These are phyloP conservation scores for Papilio demoleus DNA, from an alignment of 2,888 invertebrate genomes.

Conservation along the genomic window DNA sequence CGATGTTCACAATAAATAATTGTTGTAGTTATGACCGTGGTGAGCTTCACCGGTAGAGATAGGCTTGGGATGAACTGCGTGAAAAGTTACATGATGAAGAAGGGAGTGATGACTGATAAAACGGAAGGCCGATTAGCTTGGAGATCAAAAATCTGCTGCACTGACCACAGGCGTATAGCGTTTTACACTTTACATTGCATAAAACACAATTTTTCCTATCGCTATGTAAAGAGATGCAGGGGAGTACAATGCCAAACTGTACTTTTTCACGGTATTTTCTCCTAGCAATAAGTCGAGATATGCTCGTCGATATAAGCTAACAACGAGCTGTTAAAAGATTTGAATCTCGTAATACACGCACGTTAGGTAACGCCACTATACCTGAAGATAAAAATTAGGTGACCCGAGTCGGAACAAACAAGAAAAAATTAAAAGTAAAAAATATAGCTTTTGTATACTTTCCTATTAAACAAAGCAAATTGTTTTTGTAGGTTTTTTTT, in stretches of 20 bases:
- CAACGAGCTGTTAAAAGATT: neutral
- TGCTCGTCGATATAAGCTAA: neutral
- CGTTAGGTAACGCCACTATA: neutral
- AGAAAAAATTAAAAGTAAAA: conserved; percentile 2
- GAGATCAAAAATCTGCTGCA: no score
- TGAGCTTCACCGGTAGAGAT: no score
- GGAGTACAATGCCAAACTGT: neutral
- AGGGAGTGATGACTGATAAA: no score
- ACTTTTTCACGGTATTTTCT: no score
- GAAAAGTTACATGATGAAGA: no score
- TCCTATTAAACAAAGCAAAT: conserved; percentile 10
- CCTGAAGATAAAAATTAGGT: neutral
- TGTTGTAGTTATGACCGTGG: no score
- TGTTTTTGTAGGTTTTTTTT: neutral
- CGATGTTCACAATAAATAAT: no score
- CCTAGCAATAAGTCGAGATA: no score
- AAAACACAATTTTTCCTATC: neutral
- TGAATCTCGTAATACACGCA: neutral
- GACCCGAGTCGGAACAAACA: conserved; percentile 2
- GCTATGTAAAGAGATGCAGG: neutral
- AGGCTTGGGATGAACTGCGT: no score
- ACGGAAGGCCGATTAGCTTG: no score
- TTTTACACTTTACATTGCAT: neutral
- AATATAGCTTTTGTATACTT: conserved; percentile 6
- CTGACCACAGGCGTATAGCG: no score